These are phyloP conservation scores for Liasis olivaceus DNA, from an alignment of 2,797 vertebrate genomes.

Conservation along the genomic window DNA sequence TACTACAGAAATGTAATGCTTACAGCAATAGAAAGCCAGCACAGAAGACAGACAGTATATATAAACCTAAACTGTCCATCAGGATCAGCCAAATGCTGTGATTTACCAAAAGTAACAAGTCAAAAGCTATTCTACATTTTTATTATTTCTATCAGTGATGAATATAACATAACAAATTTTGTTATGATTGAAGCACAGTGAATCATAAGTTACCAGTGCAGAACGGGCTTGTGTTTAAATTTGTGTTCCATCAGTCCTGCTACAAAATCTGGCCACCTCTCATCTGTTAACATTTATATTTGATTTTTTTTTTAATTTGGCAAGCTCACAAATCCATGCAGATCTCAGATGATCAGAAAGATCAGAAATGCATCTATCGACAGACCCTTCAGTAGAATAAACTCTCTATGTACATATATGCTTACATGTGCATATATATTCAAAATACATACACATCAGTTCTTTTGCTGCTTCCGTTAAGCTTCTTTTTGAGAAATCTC, in stretches of 20 bases:
- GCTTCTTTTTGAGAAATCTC: slow-evolving; percentile 49
- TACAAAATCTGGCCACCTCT: background rate
- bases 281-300: background rate
- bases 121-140: background rate
- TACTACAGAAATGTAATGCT: background rate
- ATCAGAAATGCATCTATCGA: background rate
- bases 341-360: background rate
- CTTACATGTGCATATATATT: background rate
- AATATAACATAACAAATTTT: background rate
- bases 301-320: background rate
- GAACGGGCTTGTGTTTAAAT: background rate
- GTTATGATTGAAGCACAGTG: background rate
- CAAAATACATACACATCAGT: background rate
- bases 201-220: background rate
- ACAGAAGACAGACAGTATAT: background rate
- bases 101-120: background rate
- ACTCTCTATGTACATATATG: no score
- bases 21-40: background rate
- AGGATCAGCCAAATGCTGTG: background rate
- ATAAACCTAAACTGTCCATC: background rate
- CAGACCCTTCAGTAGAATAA: slow-evolving; percentile 31
- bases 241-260: background rate
- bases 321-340: background rate
- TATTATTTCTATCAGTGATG: background rate
- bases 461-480: slow-evolving; percentile 48